A percentile compares a stretch with the other conserved stretches of the same genome.
Conservation (phyloP, 2,888 invertebrate species). For the Spodoptera exigua region DNA sequence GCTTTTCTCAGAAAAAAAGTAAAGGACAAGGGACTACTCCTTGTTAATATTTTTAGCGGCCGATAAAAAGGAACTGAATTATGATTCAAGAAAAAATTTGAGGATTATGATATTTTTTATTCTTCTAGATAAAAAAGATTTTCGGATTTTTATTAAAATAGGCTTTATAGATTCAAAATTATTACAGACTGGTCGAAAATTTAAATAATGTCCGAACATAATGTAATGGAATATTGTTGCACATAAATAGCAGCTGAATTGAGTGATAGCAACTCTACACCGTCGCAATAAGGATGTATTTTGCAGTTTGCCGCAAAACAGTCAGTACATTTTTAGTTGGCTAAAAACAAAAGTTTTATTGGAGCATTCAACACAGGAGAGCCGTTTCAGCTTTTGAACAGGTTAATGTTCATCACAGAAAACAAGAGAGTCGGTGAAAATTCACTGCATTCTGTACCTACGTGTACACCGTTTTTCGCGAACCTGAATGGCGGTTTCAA, state of each 20-base stretch:
- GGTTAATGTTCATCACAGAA: conserved; percentile 75
- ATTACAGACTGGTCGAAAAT: too few relatives aligned
- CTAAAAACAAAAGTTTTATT: conserved; percentile 72
- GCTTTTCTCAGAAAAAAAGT: too few relatives aligned
- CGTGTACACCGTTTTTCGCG: conserved; percentile 47
- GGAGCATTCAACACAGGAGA: conserved; percentile 60
- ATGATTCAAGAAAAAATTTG: too few relatives aligned
- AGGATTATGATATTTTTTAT: too few relatives aligned
- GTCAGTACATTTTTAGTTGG: conserved; percentile 64
- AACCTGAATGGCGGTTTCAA: conserved; percentile 13
- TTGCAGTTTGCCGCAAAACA: conserved; percentile 55
- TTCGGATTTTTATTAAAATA: too few relatives aligned
- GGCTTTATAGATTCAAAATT: too few relatives aligned
- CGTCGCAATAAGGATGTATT: too few relatives aligned
- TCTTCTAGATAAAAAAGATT: too few relatives aligned
- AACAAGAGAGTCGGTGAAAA: conserved; percentile 62
- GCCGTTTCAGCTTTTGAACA: conserved; percentile 74
- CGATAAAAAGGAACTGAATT: too few relatives aligned
- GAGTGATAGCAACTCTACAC: too few relatives aligned
- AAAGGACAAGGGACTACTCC: too few relatives aligned
- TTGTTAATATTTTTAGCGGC: too few relatives aligned
- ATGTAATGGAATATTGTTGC: conserved; percentile 45
- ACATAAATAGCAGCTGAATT: conserved; percentile 18
- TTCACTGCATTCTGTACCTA: conserved; percentile 65
- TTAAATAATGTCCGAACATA: conserved; percentile 29